Evolutionary conservation across 2,888 invertebrate species (phyloP), one percentile per base, ranked within the genome.

Genomic region (Stegophylla sp.): DNA sequence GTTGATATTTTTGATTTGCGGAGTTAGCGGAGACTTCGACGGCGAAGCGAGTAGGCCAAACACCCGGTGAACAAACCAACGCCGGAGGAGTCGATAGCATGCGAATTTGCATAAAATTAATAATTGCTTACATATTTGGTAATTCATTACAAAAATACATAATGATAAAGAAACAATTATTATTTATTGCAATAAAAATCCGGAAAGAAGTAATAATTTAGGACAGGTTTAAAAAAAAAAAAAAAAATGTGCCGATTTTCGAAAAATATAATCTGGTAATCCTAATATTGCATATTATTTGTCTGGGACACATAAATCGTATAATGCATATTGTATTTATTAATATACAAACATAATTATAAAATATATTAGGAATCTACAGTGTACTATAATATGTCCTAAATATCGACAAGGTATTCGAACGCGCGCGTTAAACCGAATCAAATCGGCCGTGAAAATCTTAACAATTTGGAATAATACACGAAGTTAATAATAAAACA

Each of bases 401-500:
- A 1, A 51, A 23, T 5, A 53, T 17, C 63, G 34, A 34, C 13
- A 3, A 23, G 4, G 20, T 23, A 74, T 41, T 51, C 51, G 23
- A 74, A 34, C 63, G 9, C 51, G 34, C 51, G 23, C 51, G 23
- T 64, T 51, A 13, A 41, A 51, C 64, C 51, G 23, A 53, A 64
- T 64, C 64, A 41, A 53, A 26, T 53, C 41, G 51, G 17, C 17
- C 17, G 26, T 9, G 9, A 48, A 10, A 64, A 64, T 51, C 48
- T 34, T 41, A 23, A 23, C 48, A 53, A 53, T 5, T 5, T 0
- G 48, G 28, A 53, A 53, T 20, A 53, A 75, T 23, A 51, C 28
- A 63, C 63, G 9, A 51, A 9, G 48, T 67, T 51, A 9, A 2
- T 28, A n/a, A 67, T 34, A 43, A n/a, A 5, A 61, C 4, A 4